Percentiles rank a stretch among this genome's conserved stretches.
phyloP scores from a whole-genome alignment of 2,888 invertebrate species.

The Balanococcus diminutus region DNA sequence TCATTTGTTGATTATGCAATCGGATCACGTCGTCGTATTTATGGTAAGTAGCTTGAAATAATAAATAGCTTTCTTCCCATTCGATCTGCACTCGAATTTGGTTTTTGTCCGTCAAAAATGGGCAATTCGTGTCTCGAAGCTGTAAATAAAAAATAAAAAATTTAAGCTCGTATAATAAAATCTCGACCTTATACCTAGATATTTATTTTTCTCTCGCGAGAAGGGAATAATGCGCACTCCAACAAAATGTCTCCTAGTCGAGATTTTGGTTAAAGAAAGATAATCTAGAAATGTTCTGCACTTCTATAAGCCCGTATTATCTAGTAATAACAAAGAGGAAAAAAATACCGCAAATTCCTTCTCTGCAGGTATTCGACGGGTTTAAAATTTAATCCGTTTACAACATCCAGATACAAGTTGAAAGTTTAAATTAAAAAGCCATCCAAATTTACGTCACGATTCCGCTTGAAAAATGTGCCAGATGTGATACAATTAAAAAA shows the following conservation, averaged over 20 bases:
- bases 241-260: background rate
- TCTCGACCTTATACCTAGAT: background rate
- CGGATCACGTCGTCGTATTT: conserved; percentile 82
- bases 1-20: conserved; percentile 83
- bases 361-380: background rate
- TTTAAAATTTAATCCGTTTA: background rate
- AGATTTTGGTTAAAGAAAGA: background rate
- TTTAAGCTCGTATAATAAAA: conserved; percentile 11
- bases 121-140: conserved; percentile 71
- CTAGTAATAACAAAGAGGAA: background rate
- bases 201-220: no score
- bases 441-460: conserved; percentile 35
- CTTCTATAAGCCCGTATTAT: no score
- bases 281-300: background rate
- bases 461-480: conserved; percentile 4
- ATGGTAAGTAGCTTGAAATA: conserved; percentile 82
- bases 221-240: no score
- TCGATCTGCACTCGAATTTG: conserved; percentile 78
- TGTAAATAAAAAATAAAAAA: conserved; percentile 58
- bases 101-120: conserved; percentile 74
- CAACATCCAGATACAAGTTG: background rate
- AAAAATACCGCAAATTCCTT: background rate
- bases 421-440: conserved; percentile 9
- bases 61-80: conserved; percentile 80
- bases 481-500: background rate